Conservation (phyloP, 2,113 vertebrate genomes). For the Syrmaticus mikado region DNA sequence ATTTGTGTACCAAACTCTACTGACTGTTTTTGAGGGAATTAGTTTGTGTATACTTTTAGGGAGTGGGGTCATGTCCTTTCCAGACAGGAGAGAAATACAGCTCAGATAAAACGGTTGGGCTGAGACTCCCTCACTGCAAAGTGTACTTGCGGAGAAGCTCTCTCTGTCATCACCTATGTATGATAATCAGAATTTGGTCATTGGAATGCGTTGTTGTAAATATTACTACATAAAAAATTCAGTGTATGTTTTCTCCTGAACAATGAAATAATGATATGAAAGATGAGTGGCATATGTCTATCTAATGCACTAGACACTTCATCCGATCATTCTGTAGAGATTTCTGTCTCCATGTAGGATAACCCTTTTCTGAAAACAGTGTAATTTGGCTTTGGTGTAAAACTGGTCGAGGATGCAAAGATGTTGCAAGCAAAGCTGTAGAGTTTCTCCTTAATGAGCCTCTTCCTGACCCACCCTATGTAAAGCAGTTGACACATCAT, state of each 20-base stretch:
- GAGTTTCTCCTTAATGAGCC: slow-evolving; percentile 72
- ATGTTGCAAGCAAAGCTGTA: slow-evolving; percentile 71
- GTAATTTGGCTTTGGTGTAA: slow-evolving; percentile 34
- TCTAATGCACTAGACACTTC: not conserved
- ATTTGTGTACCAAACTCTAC: not conserved
- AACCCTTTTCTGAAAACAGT: slow-evolving; percentile 60
- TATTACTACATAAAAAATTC: not conserved
- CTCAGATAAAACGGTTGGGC: fast-evolving
- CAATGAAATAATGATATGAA: slow-evolving; percentile 28
- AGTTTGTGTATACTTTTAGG: not conserved
- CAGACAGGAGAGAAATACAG: not conserved
- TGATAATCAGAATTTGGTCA: not conserved
- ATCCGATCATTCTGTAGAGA: not conserved
- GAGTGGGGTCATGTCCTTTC: not conserved
- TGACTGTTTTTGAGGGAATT: not conserved
- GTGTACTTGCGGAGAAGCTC: not conserved
- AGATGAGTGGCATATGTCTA: fast-evolving
- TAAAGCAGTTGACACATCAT: slow-evolving; percentile 71
- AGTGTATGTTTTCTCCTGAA: not conserved
- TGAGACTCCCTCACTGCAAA: not conserved
- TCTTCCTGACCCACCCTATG: slow-evolving; percentile 72
- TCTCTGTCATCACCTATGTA: not conserved
- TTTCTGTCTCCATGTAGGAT: slow-evolving; percentile 35
- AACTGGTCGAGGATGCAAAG: slow-evolving; percentile 61
- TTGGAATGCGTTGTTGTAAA: not conserved